Base-by-base conservation (phyloP, 2,797 vertebrate genomes). In the Hypotaenidia philippensis region DNA sequence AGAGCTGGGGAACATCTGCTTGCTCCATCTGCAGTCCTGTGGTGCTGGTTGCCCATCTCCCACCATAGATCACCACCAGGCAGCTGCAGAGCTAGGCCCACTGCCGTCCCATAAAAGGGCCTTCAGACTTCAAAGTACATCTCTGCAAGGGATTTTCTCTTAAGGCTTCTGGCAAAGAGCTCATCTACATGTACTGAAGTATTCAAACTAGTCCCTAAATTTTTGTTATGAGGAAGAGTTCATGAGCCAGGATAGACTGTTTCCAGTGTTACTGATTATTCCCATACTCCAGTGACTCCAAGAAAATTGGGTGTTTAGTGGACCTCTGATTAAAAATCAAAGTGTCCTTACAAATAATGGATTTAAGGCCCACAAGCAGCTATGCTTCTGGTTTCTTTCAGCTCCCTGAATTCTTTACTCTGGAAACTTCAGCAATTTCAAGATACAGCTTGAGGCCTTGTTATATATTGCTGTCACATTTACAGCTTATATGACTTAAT, bases 21-120 rank as follows among this genome's bases (percentile, higher is more conserved):
- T 50, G 70, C 15, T n/a, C 55, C 25, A 6, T 8, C 20, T 66
- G 7, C 53, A 82, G 2, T 41, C 44, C 59, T 34, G n/a, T 17
- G 21, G 19, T 50, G 20, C 44, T 71, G 38, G 4, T 11, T 44
- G 11, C 31, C 40, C 18, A 12, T 15, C 13, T 59, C 21, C 2
- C 10, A 1, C 0, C 0, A 5, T 32, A 3, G 10, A 22, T 25
- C 44, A 53, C 16, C 27, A 57, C 5, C 14, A n/a, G 57, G 12
- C 29, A 53, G 11, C 31, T 22, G 36, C 9, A 56, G 32, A 68
- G 14, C 13, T 65, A 32, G 18, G 32, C 6, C 11, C 32, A 69
- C 6, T 14, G 27, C 15, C 6, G 6, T 8, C 11, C 17, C 11
- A 45, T 11, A 32, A 0, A 2, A 13, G 11, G 19, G 9, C 20